Evolutionary conservation across 1,140 invertebrate species (phyloP).

Genomic region (Pseudachorutes palmiensis): DNA sequence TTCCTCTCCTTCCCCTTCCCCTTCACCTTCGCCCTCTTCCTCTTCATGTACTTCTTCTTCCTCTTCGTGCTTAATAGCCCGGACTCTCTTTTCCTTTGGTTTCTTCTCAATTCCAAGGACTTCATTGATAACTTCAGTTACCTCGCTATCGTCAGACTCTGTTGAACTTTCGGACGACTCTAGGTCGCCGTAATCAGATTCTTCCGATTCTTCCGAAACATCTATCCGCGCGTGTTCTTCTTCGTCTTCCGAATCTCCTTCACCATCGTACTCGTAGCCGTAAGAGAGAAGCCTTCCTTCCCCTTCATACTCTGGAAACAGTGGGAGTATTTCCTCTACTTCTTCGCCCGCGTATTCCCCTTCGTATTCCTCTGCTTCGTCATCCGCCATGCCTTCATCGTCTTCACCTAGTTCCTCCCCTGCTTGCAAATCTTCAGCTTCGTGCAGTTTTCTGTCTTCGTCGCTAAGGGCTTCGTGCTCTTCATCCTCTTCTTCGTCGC

Average conservation of each 20-base stretch:
- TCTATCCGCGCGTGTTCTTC: background rate
- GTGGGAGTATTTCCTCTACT: background rate
- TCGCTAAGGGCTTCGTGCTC: background rate
- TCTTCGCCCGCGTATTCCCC: background rate
- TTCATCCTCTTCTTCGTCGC: background rate
- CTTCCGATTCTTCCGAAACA: slow-evolving; percentile 10
- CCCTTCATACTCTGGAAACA: background rate
- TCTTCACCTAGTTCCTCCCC: background rate
- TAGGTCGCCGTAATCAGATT: too few relatives aligned
- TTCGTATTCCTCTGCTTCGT: slow-evolving; percentile 4
- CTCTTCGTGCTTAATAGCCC: too few relatives aligned
- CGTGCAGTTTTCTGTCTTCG: background rate
- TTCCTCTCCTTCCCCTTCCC: slow-evolving; percentile 8
- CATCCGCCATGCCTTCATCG: slow-evolving; percentile 2
- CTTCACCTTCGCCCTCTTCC: slow-evolving; percentile 4
- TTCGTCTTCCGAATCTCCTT: background rate
- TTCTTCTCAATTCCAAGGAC: too few relatives aligned
- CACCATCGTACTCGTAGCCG: background rate
- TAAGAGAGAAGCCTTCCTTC: too few relatives aligned
- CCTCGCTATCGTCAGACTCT: too few relatives aligned
- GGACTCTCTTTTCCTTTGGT: too few relatives aligned
- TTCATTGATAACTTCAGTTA: too few relatives aligned
- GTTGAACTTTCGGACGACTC: too few relatives aligned
- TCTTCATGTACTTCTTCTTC: background rate
- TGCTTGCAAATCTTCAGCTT: slow-evolving; percentile 11